Evolutionary conservation across 2,888 invertebrate genomes (phyloP).

Genomic region (Acleris literana): DNA sequence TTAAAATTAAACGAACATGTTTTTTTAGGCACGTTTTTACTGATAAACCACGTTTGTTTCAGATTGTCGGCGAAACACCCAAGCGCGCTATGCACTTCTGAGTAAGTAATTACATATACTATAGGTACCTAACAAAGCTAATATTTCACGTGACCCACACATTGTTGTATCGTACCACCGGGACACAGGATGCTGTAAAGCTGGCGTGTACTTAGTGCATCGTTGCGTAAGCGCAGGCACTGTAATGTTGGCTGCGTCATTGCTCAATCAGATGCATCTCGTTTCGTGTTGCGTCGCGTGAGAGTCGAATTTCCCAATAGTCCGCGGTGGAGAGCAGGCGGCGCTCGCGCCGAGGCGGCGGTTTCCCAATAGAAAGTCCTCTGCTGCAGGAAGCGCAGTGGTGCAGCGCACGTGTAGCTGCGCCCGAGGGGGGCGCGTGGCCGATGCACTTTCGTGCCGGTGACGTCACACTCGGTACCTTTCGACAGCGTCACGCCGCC

Average conservation of each 20-base stretch:
- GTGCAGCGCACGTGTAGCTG: constrained; percentile 59
- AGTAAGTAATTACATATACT: constrained; percentile 22
- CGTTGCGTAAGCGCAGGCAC: constrained; percentile 67
- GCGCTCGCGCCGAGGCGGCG: constrained; percentile 50
- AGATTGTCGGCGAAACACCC: constrained; percentile 23
- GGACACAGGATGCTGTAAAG: constrained; percentile 26
- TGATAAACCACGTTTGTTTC: constrained; percentile 23
- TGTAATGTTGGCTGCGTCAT: constrained; percentile 59
- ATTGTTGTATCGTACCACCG: not conserved
- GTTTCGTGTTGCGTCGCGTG: constrained; percentile 64
- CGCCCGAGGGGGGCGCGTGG: constrained; percentile 62
- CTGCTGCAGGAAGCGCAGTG: constrained; percentile 73
- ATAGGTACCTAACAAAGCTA: not conserved
- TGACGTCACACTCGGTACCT: constrained; percentile 78
- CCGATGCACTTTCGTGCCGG: constrained; percentile 81
- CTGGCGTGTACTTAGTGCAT: constrained; percentile 45
- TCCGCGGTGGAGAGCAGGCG: constrained; percentile 59
- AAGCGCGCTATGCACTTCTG: constrained; percentile 7
- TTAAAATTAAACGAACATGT: not conserved
- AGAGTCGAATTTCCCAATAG: constrained; percentile 76
- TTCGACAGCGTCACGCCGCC: constrained; percentile 79
- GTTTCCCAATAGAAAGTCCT: constrained; percentile 83
- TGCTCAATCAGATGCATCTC: constrained; percentile 79
- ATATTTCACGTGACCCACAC: not conserved
- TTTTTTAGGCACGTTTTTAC: not conserved